A percentile compares a stretch with the other conserved stretches of the same genome.
Conservation (phyloP, 2,797 vertebrate species). For the Eidolon dupreanum region DNA sequence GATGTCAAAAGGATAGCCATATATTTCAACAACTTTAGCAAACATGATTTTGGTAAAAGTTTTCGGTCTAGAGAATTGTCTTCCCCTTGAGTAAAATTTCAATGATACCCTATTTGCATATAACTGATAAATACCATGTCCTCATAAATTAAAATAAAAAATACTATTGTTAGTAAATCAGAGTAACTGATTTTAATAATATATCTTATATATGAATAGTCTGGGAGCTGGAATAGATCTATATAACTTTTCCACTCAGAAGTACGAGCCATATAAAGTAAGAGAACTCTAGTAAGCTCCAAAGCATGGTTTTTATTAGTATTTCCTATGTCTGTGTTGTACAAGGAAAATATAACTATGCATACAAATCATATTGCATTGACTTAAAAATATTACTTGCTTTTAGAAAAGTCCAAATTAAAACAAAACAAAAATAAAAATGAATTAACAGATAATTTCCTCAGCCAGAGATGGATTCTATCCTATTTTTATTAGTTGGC, state of each 20-base stretch:
- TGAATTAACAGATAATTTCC: not conserved
- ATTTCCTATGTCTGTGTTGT: not conserved
- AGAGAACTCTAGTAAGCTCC: not conserved
- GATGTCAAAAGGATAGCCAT: not conserved
- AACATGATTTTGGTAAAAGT: not conserved
- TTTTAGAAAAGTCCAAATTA: not conserved
- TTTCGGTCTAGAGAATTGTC: not conserved
- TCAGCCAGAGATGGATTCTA: not conserved
- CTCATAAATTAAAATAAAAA: constrained; percentile 22
- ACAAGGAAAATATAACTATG: not conserved
- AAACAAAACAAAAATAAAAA: constrained; percentile 28
- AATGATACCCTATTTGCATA: not conserved
- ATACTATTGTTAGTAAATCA: not conserved
- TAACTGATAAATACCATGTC: not conserved
- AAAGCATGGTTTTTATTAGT: not conserved
- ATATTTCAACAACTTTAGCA: not conserved
- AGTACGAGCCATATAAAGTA: not conserved
- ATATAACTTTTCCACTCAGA: not conserved
- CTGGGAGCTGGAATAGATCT: not conserved
- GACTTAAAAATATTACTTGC: not conserved
- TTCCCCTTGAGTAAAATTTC: constrained; percentile 11
- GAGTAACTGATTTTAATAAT: not conserved
- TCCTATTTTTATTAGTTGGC: not conserved
- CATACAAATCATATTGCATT: not conserved
- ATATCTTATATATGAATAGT: not conserved